These are phyloP conservation scores for Agelastica alni DNA, from an alignment of 2,888 invertebrate species.

Conservation along the genomic window DNA sequence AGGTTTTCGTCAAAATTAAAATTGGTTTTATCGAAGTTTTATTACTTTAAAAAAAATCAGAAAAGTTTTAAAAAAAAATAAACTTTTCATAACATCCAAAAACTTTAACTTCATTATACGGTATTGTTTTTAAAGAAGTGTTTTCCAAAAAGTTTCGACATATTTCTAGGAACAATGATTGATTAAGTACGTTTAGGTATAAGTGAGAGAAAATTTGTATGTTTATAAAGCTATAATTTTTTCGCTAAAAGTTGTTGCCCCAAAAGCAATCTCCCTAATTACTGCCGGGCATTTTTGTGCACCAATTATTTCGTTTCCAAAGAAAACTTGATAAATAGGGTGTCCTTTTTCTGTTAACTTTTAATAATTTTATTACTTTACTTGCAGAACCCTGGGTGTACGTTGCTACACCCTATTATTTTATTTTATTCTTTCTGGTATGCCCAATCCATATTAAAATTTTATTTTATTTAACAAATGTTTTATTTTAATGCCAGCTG, in stretches of 20 bases:
- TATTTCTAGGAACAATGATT: conserved; percentile 20
- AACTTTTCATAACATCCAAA: conserved; percentile 15
- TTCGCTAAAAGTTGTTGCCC: background rate
- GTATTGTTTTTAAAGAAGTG: conserved; percentile 10
- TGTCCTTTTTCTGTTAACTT: too few species aligned
- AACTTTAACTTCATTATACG: conserved; percentile 18
- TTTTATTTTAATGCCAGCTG: too few species aligned
- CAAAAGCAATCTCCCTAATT: background rate
- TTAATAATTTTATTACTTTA: too few species aligned
- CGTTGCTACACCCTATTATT: too few species aligned
- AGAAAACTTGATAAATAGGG: too few species aligned
- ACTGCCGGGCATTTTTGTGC: too few species aligned
- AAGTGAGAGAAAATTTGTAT: conserved; percentile 15
- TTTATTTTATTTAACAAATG: too few species aligned
- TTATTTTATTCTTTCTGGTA: too few species aligned
- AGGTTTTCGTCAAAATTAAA: background rate
- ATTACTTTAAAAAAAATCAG: conserved; percentile 3
- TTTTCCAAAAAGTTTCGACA: conserved; percentile 17
- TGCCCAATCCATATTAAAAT: too few species aligned
- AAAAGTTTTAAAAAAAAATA: conserved; percentile 11
- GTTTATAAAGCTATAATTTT: conserved; percentile 17
- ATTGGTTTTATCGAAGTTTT: background rate
- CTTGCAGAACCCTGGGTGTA: too few species aligned
- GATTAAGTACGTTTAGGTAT: conserved; percentile 12
- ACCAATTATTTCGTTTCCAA: background rate